Base-by-base conservation (phyloP, 2,113 vertebrate genomes). In the Semnopithecus entellus region DNA sequence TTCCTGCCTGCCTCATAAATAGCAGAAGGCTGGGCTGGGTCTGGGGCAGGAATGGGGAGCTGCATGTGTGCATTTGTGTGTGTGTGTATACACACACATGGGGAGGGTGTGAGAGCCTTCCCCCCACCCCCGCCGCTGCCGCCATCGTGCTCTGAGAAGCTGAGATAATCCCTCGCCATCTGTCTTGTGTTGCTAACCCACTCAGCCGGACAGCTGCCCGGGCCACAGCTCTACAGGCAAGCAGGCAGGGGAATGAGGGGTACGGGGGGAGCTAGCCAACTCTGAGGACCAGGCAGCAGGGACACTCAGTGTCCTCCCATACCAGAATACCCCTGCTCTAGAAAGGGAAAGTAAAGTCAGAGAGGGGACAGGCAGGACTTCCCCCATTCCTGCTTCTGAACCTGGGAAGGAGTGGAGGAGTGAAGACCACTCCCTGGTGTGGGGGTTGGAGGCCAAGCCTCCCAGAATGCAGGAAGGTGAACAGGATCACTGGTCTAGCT, bases 151-250 rank as follows among this genome's bases (percentile, higher is more conserved):
- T 97, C 97, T 92, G 97, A 97, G 97, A 97, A 97, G 98, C 97
- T 90, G 94, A 98, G 97, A 97, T 98, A 98, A 98, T 98, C 98
- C 97, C 96, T 90, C 8, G 27, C 98, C 98, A 98, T 98, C 98
- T 98, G 98, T 98, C 97, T 98, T 96, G 92, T 97, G 95, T 96
- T 97, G 97, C 97, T 97, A 98, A 98, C 98, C 96, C 64, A 61
- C 97, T 98, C 97, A 97, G 94, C 97, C 94, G 97, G 98, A 98
- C 98, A 98, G 97, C 98, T 97, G 97, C 97, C 98, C 85, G 3
- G 94, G 96, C 97, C 98, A 96, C 92, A 94, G 94, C 95, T 94
- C 97, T 93, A 59, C 59, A 92, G 96, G 76, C 57, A 6, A 91
- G 97, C 11, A 32, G 90, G 96, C 89, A 10, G 90, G 75, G 85